Base-by-base conservation (phyloP, 2,113 vertebrate genomes). In the Phrynocephalus versicolor region DNA sequence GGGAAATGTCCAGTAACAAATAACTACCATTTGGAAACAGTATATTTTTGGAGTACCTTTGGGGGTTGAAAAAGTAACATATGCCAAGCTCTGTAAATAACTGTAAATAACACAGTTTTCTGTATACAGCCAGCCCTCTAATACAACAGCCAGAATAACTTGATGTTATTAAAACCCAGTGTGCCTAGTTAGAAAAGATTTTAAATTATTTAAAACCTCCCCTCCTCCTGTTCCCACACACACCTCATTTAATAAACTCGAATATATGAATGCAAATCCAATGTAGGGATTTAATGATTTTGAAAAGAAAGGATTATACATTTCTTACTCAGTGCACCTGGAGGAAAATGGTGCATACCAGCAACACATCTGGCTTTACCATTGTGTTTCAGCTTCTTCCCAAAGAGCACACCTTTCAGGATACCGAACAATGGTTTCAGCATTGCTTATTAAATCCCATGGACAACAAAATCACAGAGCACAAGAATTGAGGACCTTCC, bases 401-500 rank as follows among this genome's bases (percentile, higher is more conserved):
- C 87, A 78, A 87, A 91, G 88, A 90, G 83, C 0, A 30, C 33
- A 30, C 85, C 12, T 90, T 88, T 25, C 57, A 81, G n/a, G 82
- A 65, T 2, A 65, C 15, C n/a, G 81, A 93, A 91, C 62, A 93
- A 87, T 91, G 74, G 18, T 88, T 91, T 90, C 30, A 35, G 2
- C 90, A 85, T 76, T 81, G 88, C 72, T 90, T 92, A 94, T 94
- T 93, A 92, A 89, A 92, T 88, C 81, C 80, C 67, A 86, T 15
- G 72, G 87, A 90, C 84, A 92, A 88, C 70, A 89, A 94, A 95
- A 94, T 94, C 95, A 88, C 76, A 92, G 80, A n/a, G 55, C 88
- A 84, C 57, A 81, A 88, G 51, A 87, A 91, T 92, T 93, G 65
- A 82, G 83, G 71, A 58, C 65, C 88, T 94, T 93, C 89, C 77